Evolutionary conservation across 2,888 invertebrate species (phyloP).

Genomic region (Rhorus exstirpatorius): DNA sequence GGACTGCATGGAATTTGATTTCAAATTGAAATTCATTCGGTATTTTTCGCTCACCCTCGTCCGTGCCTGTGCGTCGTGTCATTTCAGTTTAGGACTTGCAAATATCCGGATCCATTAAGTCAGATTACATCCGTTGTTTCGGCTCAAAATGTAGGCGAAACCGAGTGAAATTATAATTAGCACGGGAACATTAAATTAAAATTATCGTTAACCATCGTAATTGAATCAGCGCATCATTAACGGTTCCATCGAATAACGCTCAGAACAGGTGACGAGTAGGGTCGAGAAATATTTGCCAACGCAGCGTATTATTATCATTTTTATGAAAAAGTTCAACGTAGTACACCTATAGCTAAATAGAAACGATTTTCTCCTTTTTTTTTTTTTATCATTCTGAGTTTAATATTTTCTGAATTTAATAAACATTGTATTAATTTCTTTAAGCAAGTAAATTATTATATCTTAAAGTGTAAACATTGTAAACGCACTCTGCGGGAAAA

Average conservation of each 20-base stretch:
- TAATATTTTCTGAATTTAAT: too few species aligned
- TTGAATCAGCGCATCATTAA: constrained; percentile 49
- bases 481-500: too few species aligned
- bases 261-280: neutral
- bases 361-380: too few species aligned
- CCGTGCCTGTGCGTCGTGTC: neutral
- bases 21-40: constrained; percentile 47
- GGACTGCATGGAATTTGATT: constrained; percentile 49
- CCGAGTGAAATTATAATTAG: constrained; percentile 50
- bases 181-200: constrained; percentile 43
- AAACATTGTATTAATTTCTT: too few species aligned
- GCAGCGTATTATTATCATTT: neutral
- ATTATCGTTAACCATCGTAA: constrained; percentile 42
- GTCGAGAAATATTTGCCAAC: neutral
- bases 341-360: neutral
- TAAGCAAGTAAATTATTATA: too few species aligned
- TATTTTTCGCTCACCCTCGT: neutral
- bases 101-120: constrained; percentile 38
- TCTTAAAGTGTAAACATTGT: too few species aligned
- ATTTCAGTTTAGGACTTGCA: constrained; percentile 17
- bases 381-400: too few species aligned
- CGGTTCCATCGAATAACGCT: constrained; percentile 27
- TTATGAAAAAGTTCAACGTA: neutral
- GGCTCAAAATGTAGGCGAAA: constrained; percentile 3
- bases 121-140: constrained; percentile 44